These are phyloP conservation scores for Brachionus paranguensis DNA, from an alignment of 1,140 invertebrate genomes.

Conservation along the genomic window DNA sequence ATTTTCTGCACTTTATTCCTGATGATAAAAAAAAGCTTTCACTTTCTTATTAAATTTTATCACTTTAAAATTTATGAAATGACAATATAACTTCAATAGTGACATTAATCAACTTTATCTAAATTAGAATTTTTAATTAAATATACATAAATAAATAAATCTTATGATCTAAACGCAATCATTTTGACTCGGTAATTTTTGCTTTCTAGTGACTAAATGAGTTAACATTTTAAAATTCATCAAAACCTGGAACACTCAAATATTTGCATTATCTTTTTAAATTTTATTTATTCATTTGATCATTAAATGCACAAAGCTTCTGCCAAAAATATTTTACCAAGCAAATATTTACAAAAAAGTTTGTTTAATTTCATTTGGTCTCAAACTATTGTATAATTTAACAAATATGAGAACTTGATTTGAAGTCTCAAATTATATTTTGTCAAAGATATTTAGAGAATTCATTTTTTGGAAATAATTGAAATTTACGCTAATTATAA, in stretches of 20 bases:
- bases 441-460: background rate
- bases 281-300: no score
- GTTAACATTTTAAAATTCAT: no score
- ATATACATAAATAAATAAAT: background rate
- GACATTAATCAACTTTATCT: background rate
- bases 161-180: background rate
- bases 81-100: background rate
- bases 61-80: background rate
- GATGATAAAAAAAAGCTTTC: background rate
- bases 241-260: no score
- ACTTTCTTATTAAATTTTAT: background rate
- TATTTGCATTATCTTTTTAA: no score
- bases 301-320: no score
- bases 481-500: background rate
- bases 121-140: background rate
- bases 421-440: background rate
- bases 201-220: no score
- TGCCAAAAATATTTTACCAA: no score
- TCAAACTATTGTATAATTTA: background rate
- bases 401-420: background rate
- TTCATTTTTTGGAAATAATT: no score
- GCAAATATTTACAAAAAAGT: no score
- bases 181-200: no score
- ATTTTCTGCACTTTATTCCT: background rate
- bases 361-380: no score